Conservation (phyloP, 2,797 vertebrate genomes). For the Ctenosaura bakeri region DNA sequence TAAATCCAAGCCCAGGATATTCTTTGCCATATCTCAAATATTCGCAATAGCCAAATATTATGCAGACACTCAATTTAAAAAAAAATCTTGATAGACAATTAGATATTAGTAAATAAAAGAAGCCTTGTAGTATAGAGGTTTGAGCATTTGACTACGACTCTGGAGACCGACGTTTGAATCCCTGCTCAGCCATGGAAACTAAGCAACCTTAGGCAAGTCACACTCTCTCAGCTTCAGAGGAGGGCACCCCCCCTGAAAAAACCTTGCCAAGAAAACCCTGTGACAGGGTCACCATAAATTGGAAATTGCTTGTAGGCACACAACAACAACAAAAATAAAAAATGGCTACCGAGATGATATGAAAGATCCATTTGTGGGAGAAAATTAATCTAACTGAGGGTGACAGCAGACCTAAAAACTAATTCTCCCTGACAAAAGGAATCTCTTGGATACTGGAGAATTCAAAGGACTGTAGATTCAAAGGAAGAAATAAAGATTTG, state of each 20-base stretch:
- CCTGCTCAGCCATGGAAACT: no score
- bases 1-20: neutral
- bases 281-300: no score
- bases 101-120: no score
- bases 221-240: no score
- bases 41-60: neutral
- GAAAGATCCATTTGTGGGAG: neutral
- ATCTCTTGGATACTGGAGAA: neutral
- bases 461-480: neutral
- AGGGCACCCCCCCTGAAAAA: no score
- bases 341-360: neutral
- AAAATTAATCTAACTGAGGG: neutral
- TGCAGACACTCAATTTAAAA: neutral
- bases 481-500: neutral
- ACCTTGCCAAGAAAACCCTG: no score
- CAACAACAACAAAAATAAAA: no score
- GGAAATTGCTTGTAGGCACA: no score
- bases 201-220: no score
- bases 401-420: neutral
- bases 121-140: no score
- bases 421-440: neutral
- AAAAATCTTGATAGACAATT: neutral
- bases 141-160: no score
- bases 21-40: constrained; percentile 5
- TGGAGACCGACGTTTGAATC: no score